A percentile compares a stretch with the other conserved stretches of the same genome.
These are phyloP conservation scores for zebrafish (Danio rerio) DNA, from an alignment of 2,113 vertebrate species.

Conservation along the genomic window GRCz12tu NC_133179.1:11156001-11156500, in stretches of 20 bases:
- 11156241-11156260: conserved; percentile 4
- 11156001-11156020: conserved; percentile 8
- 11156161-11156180: conserved; percentile 48
- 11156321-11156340: conserved; percentile 9
- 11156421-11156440: not conserved
- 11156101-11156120: conserved; percentile 62
- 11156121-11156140: conserved; percentile 65
- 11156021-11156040: conserved; percentile 22
- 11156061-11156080: conserved; percentile 60
- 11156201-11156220: not conserved
- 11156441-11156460: conserved; percentile 9
- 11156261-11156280: conserved; percentile 51
- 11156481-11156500: conserved; percentile 15
- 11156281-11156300: conserved; percentile 5
- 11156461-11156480: conserved; percentile 24
- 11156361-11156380: conserved; percentile 43
- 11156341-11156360: conserved; percentile 32
- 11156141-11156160: conserved; percentile 54
- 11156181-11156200: not conserved
- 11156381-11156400: conserved; percentile 34
- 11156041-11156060: conserved; percentile 41
- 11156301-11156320: conserved; percentile 17
- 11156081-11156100: conserved; percentile 34
- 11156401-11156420: not conserved
- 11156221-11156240: conserved; percentile 27